Evolutionary conservation across 2,797 vertebrate species (phyloP), one percentile per base, ranked within the genome.

Genomic region (Oryzias dopingdopingensis): DNA sequence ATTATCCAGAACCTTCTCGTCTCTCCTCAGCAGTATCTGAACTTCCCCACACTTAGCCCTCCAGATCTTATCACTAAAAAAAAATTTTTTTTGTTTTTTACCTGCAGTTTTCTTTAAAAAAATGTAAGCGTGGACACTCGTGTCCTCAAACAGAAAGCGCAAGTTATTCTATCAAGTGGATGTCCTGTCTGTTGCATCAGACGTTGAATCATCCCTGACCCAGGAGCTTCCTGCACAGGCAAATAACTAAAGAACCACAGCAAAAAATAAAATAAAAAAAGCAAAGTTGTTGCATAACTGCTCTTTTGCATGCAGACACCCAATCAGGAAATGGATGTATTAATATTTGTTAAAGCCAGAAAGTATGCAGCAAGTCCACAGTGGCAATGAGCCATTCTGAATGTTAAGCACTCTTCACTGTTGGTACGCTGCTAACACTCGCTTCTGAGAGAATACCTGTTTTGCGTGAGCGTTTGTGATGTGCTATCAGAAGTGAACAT

Each of bases 121-220:
- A 23, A 15, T 47, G 42, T 10, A 46, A 32, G 26, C 22, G 45
- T 59, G 24, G 23, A 24, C 40, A 44, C 24, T 20, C n/a, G 12
- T 32, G 3, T 13, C 20, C 23, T 56, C 40, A 16, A 49, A 53
- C 52, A 52, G 53, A 52, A 76, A 64, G 75, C 73, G 47, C 32
- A 69, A n/a, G 0, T 1, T 32, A 54, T 59, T 57, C 16, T 57
- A 56, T 55, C 41, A 13, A 15, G 42, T 49, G 56, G 59, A 67
- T 86, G 32, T 84, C 81, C 79, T 72, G 54, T 3, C 5, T 6
- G 55, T 84, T 84, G 74, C 87, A 81, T 87, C 83, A 87, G 13
- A 67, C 42, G 4, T 23, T 4, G 7, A 68, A 68, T 70, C 54
- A 68, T 43, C 49, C 7, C 16, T 0, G 1, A 42, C 16, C 56